Evolutionary conservation across 2,113 vertebrate genomes (phyloP), one percentile per base, ranked within the genome.

Genomic region (Canis aureus): DNA sequence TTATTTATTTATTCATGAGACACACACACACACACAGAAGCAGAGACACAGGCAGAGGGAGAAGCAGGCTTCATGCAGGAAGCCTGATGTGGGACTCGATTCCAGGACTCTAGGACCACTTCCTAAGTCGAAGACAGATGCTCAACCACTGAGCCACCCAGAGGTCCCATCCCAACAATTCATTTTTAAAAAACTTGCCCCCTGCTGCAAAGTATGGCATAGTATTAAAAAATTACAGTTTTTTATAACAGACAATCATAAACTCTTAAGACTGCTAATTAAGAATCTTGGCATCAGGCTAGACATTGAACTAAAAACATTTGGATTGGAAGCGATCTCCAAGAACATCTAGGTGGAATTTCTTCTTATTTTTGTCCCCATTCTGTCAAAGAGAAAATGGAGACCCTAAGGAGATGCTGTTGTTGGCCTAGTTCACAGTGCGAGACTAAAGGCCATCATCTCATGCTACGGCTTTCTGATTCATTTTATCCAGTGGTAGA

Each of bases 351-450:
- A 6, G 62, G 84, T 19, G 57, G 66, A 71, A 15, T 43, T 55
- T 78, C 53, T 73, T 25, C 69, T 94, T 62, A 5, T 81, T 73
- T 79, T 74, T 91, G 32, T 53, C 7, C 8, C 17, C 15, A 76
- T 96, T 80, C 15, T 93, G 43, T 84, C 67, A 62, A 73, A 76
- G 29, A 87, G 84, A 90, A 95, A 89, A 57, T 22, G 6, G 57
- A 96, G 53, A 35, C 22, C 17, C 19, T 94, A 35, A 10, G 78
- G 78, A 76, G 85, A 13, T 29, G 53, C 32, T 64, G 20, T 25
- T 20, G 43, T 23, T 29, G 13, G 51, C 59, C 35, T 64, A 23
- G 13, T 86, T 92, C 62, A 93, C 25, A 87, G 67, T 1, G 0
- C 25, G 74, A 51, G 22, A 29, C 55, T 57, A 62, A 8, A 64